phyloP scores from a whole-genome alignment of 2,888 invertebrate species.

The Mythimna vitellina region DNA sequence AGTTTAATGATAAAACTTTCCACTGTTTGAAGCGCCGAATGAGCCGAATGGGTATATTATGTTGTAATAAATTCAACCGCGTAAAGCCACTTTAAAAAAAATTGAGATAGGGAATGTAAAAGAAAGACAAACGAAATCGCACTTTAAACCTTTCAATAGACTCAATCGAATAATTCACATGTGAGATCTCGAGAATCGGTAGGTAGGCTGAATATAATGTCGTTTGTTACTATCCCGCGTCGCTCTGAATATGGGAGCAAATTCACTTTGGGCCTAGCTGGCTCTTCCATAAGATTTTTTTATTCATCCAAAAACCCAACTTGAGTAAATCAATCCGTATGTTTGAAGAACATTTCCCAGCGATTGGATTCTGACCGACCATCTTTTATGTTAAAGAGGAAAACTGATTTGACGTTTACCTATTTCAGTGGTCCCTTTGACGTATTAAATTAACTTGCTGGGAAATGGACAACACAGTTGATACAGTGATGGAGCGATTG shows the following conservation, averaged over 20 bases:
- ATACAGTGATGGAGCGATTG: no score
- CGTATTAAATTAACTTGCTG: background rate
- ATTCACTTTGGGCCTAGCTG: constrained; percentile 36
- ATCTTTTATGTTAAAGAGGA: constrained; percentile 42
- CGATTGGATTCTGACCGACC: constrained; percentile 31
- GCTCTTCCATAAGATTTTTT: constrained; percentile 34
- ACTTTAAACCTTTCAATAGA: constrained; percentile 45
- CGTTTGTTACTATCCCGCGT: constrained; percentile 30
- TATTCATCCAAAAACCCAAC: constrained; percentile 44
- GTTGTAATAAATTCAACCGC: constrained; percentile 19
- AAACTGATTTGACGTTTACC: constrained; percentile 29
- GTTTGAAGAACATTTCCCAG: constrained; percentile 47
- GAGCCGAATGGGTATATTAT: constrained; percentile 8
- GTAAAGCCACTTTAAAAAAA: constrained; percentile 12
- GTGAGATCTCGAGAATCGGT: constrained; percentile 42
- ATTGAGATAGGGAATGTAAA: constrained; percentile 6
- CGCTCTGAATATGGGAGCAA: constrained; percentile 23
- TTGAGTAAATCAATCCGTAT: constrained; percentile 62
- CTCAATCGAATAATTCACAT: constrained; percentile 48
- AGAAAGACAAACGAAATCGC: constrained; percentile 32
- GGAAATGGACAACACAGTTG: background rate
- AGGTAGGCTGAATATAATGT: constrained; percentile 55
- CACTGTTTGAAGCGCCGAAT: background rate
- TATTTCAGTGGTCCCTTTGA: constrained; percentile 13
- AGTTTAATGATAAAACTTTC: constrained; percentile 38